Conservation (phyloP, 1,140 invertebrate genomes). For the Trichoplusia ni region DNA sequence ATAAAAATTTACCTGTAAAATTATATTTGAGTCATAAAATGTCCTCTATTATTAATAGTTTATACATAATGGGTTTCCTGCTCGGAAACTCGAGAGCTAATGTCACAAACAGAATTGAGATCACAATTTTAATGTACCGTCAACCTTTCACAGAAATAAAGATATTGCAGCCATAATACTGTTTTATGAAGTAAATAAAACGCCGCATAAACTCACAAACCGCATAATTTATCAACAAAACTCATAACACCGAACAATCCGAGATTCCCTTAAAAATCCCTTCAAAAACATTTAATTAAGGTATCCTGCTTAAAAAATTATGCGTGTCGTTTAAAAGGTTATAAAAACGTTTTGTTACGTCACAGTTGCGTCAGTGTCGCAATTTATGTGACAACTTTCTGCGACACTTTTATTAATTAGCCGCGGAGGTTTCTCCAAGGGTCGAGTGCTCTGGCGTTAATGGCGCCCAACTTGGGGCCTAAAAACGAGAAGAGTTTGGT, state of each 20-base stretch:
- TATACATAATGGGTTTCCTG: too few species aligned
- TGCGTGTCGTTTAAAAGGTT: slow-evolving; percentile 27
- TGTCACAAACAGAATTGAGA: too few species aligned
- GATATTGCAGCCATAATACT: too few species aligned
- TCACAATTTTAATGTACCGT: too few species aligned
- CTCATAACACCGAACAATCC: not conserved
- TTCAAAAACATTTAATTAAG: slow-evolving; percentile 13
- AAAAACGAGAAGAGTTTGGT: slow-evolving; percentile 34
- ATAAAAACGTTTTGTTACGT: slow-evolving; percentile 37
- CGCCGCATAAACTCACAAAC: too few species aligned
- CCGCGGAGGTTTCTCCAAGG: slow-evolving; percentile 9
- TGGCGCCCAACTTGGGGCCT: slow-evolving; percentile 24
- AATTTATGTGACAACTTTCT: slow-evolving; percentile 39
- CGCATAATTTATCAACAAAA: not conserved
- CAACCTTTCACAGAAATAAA: too few species aligned
- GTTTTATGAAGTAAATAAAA: too few species aligned
- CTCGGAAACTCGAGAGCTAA: too few species aligned
- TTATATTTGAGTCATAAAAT: too few species aligned
- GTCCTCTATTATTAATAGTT: too few species aligned
- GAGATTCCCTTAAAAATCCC: not conserved
- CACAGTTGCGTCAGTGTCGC: slow-evolving; percentile 23
- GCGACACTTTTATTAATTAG: slow-evolving; percentile 40
- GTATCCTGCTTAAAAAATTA: slow-evolving; percentile 15
- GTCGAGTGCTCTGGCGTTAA: slow-evolving; percentile 29
- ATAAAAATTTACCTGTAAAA: too few species aligned